Conservation (phyloP, 1,140 invertebrate genomes). For the Trichoplusia ni region DNA sequence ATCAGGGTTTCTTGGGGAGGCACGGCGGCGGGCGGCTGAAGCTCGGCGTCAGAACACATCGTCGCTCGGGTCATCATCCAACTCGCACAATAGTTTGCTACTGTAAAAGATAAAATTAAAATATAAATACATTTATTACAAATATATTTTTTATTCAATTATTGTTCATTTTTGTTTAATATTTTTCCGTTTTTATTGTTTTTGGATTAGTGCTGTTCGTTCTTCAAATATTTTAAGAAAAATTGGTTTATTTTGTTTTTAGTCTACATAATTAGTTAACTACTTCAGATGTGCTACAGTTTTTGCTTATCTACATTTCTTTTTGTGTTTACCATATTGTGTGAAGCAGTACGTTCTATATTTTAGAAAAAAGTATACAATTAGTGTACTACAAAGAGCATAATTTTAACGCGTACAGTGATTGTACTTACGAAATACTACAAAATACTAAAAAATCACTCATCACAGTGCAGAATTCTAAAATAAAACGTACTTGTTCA, state of each 20-base stretch:
- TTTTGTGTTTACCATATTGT: neutral
- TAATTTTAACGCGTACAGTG: neutral
- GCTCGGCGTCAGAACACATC: slow-evolving; percentile 78
- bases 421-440: neutral
- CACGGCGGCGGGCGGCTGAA: slow-evolving; percentile 63
- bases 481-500: slow-evolving; percentile 62
- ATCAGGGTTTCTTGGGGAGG: slow-evolving; percentile 51
- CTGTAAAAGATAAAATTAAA: slow-evolving; percentile 47
- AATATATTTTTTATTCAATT: neutral
- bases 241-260: neutral
- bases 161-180: neutral
- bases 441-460: neutral
- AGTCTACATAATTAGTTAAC: neutral
- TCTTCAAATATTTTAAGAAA: no score
- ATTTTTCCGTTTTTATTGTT: no score
- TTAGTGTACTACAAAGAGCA: slow-evolving; percentile 3
- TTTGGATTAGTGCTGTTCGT: no score
- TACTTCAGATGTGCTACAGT: neutral
- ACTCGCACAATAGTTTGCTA: slow-evolving; percentile 74
- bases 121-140: no score
- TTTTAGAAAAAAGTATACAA: neutral
- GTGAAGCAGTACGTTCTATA: neutral
- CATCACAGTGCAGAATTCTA: slow-evolving; percentile 47
- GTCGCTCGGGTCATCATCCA: slow-evolving; percentile 76
- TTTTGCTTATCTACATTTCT: neutral